These are phyloP conservation scores for Drosophila helvetica DNA, from an alignment of 2,888 invertebrate genomes.

Conservation along the genomic window DNA sequence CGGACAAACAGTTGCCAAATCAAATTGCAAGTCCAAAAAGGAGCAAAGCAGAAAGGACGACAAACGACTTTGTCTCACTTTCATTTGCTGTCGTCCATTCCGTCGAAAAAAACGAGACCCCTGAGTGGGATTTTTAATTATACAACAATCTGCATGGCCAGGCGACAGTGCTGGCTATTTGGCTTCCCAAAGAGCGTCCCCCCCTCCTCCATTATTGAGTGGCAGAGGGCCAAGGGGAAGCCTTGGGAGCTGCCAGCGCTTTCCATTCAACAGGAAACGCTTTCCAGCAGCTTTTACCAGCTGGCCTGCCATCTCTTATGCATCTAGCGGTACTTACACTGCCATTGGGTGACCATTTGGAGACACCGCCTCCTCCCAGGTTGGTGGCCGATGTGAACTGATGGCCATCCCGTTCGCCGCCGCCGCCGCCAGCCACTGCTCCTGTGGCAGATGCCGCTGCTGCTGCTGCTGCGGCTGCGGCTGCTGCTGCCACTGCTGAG, in stretches of 20 bases:
- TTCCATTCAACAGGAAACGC: too few relatives aligned
- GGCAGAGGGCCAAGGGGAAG: too few relatives aligned
- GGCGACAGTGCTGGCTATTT: neutral
- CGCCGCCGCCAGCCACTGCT: constrained; percentile 40
- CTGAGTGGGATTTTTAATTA: constrained; percentile 23
- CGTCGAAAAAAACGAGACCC: neutral
- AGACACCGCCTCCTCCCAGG: constrained; percentile 48
- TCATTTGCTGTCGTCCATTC: constrained; percentile 8
- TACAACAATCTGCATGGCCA: constrained; percentile 7
- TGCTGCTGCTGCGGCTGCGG: constrained; percentile 33
- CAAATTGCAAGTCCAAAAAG: constrained; percentile 39
- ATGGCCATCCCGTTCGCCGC: constrained; percentile 63
- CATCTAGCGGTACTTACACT: constrained; percentile 79
- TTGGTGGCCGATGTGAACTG: constrained; percentile 71
- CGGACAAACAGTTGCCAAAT: constrained; percentile 37
- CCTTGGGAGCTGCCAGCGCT: too few relatives aligned
- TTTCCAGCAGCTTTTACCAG: neutral
- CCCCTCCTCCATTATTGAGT: too few relatives aligned
- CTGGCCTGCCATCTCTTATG: constrained; percentile 4
- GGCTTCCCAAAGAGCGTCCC: neutral
- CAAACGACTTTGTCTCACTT: constrained; percentile 15
- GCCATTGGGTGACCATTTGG: constrained; percentile 84
- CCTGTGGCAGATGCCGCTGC: constrained; percentile 41
- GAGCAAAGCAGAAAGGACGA: constrained; percentile 1
- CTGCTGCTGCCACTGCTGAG: constrained; percentile 40